phyloP scores from a whole-genome alignment of 2,888 invertebrate species.

The Aphidius colemani region DNA sequence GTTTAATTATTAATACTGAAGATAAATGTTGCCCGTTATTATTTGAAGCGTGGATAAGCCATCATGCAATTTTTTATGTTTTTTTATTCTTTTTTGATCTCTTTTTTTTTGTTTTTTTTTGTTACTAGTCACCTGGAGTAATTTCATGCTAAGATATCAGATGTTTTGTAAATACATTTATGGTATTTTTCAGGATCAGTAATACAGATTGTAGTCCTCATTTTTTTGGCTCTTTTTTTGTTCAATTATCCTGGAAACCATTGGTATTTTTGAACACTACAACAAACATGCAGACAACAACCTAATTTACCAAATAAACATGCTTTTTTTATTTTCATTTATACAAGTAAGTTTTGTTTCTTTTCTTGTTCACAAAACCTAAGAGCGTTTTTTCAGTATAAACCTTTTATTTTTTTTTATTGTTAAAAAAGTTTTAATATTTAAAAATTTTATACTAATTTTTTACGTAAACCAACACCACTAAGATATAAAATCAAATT shows the following conservation, averaged over 20 bases:
- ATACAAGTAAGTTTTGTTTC: background rate
- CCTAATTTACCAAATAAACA: conserved; percentile 49
- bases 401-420: background rate
- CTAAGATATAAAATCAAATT: no score
- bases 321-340: conserved; percentile 33
- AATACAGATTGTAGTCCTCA: conserved; percentile 55
- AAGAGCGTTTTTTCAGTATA: conserved; percentile 15
- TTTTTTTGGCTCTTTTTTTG: conserved; percentile 47
- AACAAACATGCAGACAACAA: conserved; percentile 56
- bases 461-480: no score
- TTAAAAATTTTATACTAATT: no score
- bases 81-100: background rate
- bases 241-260: conserved; percentile 46
- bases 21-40: background rate
- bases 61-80: conserved; percentile 15
- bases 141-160: conserved; percentile 54
- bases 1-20: no score
- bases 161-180: conserved; percentile 36
- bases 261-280: conserved; percentile 52
- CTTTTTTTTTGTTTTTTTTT: conserved; percentile 22
- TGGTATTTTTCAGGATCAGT: conserved; percentile 52
- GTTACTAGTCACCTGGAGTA: conserved; percentile 46
- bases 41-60: conserved; percentile 37
- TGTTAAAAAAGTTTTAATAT: conserved; percentile 1
- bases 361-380: conserved; percentile 4